These are phyloP conservation scores for Helicorthomorpha holstii DNA, from an alignment of 1,140 invertebrate species.

Conservation along the genomic window DNA sequence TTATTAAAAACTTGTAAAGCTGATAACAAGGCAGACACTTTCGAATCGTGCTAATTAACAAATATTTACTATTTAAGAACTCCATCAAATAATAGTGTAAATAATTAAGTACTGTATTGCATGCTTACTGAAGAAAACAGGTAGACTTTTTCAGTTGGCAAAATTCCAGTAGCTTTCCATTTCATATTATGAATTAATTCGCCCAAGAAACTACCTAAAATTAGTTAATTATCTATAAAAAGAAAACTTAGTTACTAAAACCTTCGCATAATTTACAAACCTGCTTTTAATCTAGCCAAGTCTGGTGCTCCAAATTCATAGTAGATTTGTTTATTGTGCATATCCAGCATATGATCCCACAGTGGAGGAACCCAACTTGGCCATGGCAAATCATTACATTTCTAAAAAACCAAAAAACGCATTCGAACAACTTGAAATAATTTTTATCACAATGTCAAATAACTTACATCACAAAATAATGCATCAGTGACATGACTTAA, in stretches of 20 bases:
- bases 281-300: not conserved
- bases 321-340: not conserved
- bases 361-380: not conserved
- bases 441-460: not conserved
- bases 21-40: not conserved
- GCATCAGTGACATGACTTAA: not conserved
- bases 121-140: not conserved
- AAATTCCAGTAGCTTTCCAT: not conserved
- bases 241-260: not conserved
- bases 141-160: not conserved
- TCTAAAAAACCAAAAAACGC: no score
- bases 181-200: conserved; percentile 2
- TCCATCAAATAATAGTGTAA: no score
- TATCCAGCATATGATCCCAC: not conserved
- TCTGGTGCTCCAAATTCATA: not conserved
- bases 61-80: not conserved
- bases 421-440: no score
- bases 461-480: not conserved
- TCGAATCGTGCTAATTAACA: not conserved
- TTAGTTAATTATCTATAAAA: not conserved
- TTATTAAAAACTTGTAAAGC: not conserved
- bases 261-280: not conserved
- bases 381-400: not conserved
- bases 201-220: not conserved
- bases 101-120: no score